Base-by-base conservation (phyloP, 2,888 invertebrate genomes). In the Sympetrum striolatum region DNA sequence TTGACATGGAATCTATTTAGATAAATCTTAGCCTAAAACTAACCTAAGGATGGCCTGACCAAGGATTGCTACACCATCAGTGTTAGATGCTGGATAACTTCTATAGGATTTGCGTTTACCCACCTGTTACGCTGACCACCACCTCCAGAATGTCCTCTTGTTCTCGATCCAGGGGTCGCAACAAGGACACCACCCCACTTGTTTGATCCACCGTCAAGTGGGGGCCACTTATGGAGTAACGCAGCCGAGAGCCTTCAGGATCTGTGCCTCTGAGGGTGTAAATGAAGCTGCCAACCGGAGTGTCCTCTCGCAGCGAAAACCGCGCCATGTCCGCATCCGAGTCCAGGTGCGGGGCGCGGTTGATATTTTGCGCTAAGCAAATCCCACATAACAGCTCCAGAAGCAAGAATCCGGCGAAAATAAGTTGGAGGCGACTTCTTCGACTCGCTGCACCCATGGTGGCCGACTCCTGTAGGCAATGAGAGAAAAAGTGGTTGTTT, bases 211-310 rank as follows among this genome's bases (percentile, higher is more conserved):
- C 97, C 18, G 96, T 96, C 93, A 97, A 96, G 93, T 96, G 96
- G 93, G 97, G 97, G 0, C 97, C 97, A 80, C 97, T 97, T 94
- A 97, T 97, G 81, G 97, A 97, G 93, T 97, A 97, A 91, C 96
- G 95, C 5, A 97, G 94, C 44, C 94, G 95, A 0, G 96, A 96
- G 90, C 96, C 96, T 93, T 97, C 97, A 1, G 97, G 97, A 93
- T 97, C 97, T 79, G 95, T 94, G 80, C 96, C 96, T 96, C 93
- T 35, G 90, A 92, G 94, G 92, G 96, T 96, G 94, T 97, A 97
- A 1, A 97, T 96, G 0, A 96, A 96, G 91, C 96, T 96, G 60
- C 97, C 97, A 18, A 96, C 96, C 64, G 95, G 95, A 1, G 97
- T 97, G 92, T 97, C 96, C 93, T 97, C 97, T 15, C 96, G 95